Evolutionary conservation across 2,797 vertebrate species (phyloP), one percentile per base, ranked within the genome.

Genomic region (Phrynocephalus guinanensis): DNA sequence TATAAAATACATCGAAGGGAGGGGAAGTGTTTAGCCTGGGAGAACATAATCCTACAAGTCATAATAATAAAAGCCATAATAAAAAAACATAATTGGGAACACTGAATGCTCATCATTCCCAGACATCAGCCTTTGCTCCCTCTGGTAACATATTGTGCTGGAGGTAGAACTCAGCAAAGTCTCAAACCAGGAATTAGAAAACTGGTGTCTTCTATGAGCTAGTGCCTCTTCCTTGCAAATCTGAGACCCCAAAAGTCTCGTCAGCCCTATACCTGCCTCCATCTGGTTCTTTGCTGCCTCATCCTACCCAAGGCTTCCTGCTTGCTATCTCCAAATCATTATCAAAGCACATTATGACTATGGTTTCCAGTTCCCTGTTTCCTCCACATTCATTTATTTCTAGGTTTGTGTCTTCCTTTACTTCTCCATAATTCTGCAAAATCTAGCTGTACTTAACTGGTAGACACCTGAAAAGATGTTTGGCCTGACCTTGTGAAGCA

Each of bases 1-100:
- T 63, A 44, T 44, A 30, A 70, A 0, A 2, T 84, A 52, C 88
- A 90, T 90, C 89, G 20, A 44, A 52, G 4, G 60, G 0, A 50
- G 85, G 30, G 0, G 63, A 44, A 0, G 52, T 77, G n/a, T 0
- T 0, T 89, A 60, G 67, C 79, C 38, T 48, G 2, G 56, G 60
- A 90, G 28, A 75, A 63, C 22, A 84, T 63, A 90, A 82, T 87
- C 89, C 89, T 82, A 38, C 77, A 28, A 72, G 50, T 88, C 0
- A 0, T 28, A 78, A 73, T 82, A 72, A 20, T 56, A 56, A 56
- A 56, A 56, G 9, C 52, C 52, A 56, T 56, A 56, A 56, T 56
- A 56, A 56, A 56, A 56, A 56, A 56, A 9, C 10, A 56, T 7
- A 10, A 56, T 56, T 56, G 52, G 52, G 52, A 56, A 56, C 52